Conservation (phyloP, 2,113 vertebrate species). For the Ammospiza nelsoni region DNA sequence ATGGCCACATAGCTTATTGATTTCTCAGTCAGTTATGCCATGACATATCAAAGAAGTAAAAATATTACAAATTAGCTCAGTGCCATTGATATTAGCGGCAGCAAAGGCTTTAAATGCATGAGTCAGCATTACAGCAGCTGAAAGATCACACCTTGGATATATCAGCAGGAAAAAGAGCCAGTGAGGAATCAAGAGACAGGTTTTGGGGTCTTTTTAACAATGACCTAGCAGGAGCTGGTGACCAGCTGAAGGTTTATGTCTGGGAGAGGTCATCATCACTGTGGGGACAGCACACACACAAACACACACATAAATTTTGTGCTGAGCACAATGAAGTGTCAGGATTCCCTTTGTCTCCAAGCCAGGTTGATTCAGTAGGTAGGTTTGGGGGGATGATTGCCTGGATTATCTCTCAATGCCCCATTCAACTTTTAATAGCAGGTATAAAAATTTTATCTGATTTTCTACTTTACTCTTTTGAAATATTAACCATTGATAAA, state of each 20-base stretch:
- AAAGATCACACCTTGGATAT: background rate
- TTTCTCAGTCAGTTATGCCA: background rate
- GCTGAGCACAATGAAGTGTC: background rate
- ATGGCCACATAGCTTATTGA: background rate
- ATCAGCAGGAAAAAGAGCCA: background rate
- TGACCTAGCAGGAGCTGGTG: background rate
- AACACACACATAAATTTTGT: background rate
- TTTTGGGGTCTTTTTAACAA: background rate
- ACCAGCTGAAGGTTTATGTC: background rate
- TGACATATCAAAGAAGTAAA: background rate
- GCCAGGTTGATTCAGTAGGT: background rate
- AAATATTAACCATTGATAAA: constrained; percentile 78
- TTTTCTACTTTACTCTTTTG: constrained; percentile 76
- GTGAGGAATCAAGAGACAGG: background rate
- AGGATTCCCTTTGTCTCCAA: background rate
- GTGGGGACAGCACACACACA: background rate
- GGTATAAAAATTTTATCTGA: constrained; percentile 76
- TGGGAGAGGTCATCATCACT: background rate
- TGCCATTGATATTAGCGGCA: background rate
- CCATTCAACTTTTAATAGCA: constrained; percentile 72
- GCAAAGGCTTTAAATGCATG: background rate
- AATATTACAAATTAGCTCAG: background rate
- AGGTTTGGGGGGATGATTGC: background rate
- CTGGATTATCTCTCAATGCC: constrained; percentile 18
- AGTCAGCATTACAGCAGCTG: background rate